phyloP scores from a whole-genome alignment of 2,888 invertebrate species.

The Brachycybe producta region DNA sequence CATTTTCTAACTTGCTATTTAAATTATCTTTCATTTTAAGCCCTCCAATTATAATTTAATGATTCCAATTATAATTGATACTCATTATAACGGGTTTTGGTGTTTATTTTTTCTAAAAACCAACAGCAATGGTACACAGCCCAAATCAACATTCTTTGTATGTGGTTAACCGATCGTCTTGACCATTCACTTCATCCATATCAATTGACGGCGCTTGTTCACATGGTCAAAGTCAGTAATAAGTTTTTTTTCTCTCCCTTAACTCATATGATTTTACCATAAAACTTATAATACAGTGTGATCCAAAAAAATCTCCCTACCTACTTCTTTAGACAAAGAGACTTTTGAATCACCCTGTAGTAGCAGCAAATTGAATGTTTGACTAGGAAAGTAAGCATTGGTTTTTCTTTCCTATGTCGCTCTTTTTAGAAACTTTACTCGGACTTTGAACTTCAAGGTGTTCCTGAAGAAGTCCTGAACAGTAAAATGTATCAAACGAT shows the following conservation, averaged over 20 bases:
- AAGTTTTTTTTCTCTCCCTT: too few relatives aligned
- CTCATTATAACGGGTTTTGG: too few relatives aligned
- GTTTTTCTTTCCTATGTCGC: not conserved
- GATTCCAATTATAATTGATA: constrained; percentile 13
- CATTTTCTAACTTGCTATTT: too few relatives aligned
- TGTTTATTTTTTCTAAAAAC: too few relatives aligned
- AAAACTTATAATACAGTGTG: too few relatives aligned
- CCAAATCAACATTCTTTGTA: constrained; percentile 84
- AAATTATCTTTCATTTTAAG: too few relatives aligned
- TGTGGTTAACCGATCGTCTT: constrained; percentile 83
- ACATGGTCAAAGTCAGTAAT: constrained; percentile 69
- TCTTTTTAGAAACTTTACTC: constrained; percentile 90
- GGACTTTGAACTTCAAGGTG: constrained; percentile 97
- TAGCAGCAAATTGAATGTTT: not conserved
- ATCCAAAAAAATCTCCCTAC: too few relatives aligned
- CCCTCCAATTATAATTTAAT: not conserved
- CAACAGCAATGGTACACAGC: constrained; percentile 93
- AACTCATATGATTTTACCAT: too few relatives aligned
- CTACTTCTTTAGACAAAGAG: too few relatives aligned
- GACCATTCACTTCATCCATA: constrained; percentile 90
- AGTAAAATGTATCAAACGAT: constrained; percentile 89
- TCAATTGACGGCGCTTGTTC: constrained; percentile 93
- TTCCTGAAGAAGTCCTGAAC: constrained; percentile 92
- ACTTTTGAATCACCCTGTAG: not conserved
- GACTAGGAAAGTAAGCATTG: not conserved